A percentile compares a stretch with the other conserved stretches of the same genome.
These are phyloP conservation scores for Pseudoips prasinana DNA, from an alignment of 2,888 invertebrate genomes.

Conservation along the genomic window DNA sequence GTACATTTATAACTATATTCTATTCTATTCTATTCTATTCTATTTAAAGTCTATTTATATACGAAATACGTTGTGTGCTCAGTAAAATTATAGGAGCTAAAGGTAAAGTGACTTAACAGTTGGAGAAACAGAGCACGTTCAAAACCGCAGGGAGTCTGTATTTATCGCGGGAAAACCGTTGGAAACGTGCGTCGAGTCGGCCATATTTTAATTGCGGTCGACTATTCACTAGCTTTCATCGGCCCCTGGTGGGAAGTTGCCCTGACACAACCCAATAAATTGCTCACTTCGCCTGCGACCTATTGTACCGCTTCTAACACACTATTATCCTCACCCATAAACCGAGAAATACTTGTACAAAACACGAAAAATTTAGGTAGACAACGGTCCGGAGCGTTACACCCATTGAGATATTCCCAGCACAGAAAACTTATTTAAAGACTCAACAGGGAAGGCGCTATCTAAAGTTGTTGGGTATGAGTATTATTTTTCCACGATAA, in stretches of 20 bases:
- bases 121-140: constrained; percentile 4
- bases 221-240: constrained; percentile 30
- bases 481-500: constrained; percentile 24
- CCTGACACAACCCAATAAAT: constrained; percentile 28
- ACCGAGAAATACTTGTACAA: constrained; percentile 26
- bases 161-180: constrained; percentile 24
- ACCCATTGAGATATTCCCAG: constrained; percentile 1
- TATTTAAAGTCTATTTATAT: no score
- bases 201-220: constrained; percentile 36
- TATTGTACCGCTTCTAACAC: constrained; percentile 21
- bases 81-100: constrained; percentile 22
- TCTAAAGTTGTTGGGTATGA: constrained; percentile 13
- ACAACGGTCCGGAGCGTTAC: constrained; percentile 5
- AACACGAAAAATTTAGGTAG: constrained; percentile 20
- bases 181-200: constrained; percentile 18
- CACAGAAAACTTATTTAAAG: constrained; percentile 16
- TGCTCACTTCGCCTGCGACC: constrained; percentile 26
- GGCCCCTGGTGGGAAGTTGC: constrained; percentile 26
- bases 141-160: constrained; percentile 14
- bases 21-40: no score
- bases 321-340: constrained; percentile 23
- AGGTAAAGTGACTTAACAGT: constrained; percentile 15
- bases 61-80: no score
- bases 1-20: no score
- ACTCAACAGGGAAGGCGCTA: constrained; percentile 5